Percentiles rank a stretch among this genome's conserved stretches.
Evolutionary conservation across 2,888 invertebrate genomes (phyloP).

Genomic region (Harpalus rufipes): DNA sequence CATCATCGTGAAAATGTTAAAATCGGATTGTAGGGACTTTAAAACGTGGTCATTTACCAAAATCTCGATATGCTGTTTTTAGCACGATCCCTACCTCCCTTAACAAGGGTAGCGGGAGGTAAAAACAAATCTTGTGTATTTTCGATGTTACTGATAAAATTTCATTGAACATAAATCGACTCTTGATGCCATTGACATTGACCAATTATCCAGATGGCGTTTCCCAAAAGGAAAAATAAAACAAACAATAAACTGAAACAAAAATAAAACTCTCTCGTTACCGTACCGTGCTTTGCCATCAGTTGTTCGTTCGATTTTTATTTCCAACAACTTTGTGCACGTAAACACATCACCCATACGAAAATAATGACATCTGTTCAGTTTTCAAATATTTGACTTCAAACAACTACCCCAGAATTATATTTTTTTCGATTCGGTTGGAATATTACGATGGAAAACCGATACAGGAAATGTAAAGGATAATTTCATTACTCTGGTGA

Average conservation of each 20-base stretch:
- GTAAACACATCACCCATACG: conserved; percentile 41
- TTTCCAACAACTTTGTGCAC: conserved; percentile 43
- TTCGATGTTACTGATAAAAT: neutral
- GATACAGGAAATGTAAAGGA: conserved; percentile 24
- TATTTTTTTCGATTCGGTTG: conserved; percentile 22
- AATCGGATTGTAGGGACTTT: too few species aligned
- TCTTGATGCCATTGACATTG: conserved; percentile 25
- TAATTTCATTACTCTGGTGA: conserved; percentile 1
- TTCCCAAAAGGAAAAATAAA: conserved; percentile 38
- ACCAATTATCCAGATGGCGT: conserved; percentile 44
- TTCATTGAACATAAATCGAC: conserved; percentile 14
- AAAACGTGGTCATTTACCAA: too few species aligned
- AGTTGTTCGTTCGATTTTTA: conserved; percentile 37
- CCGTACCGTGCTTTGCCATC: conserved; percentile 29
- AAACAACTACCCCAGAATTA: conserved; percentile 32
- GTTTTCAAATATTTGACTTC: conserved; percentile 45
- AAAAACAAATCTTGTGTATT: neutral
- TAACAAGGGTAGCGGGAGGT: too few species aligned
- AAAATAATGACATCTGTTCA: conserved; percentile 49
- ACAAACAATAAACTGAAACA: conserved; percentile 41
- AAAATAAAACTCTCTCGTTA: conserved; percentile 47
- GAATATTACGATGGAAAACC: conserved; percentile 37
- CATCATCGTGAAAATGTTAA: too few species aligned
- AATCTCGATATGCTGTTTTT: too few species aligned
- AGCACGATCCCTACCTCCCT: too few species aligned